Evolutionary conservation across 2,888 invertebrate species (phyloP), one percentile per base, ranked within the genome.

Genomic region (Lycaena phlaeas): DNA sequence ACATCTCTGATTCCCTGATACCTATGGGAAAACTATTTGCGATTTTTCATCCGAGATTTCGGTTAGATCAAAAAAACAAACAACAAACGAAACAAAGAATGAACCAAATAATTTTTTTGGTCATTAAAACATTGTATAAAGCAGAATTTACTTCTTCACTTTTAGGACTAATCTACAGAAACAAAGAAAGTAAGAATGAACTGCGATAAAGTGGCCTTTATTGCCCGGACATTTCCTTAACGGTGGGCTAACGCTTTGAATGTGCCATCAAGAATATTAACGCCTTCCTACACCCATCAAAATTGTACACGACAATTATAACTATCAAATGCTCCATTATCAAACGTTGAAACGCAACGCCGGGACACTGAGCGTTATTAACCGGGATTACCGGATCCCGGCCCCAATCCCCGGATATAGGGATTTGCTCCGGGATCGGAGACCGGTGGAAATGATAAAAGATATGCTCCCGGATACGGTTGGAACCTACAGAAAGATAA

Each of bases 381-480:
- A 78, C 81, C 79, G 74, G 82, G 81, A 79, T 82, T 79, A 82
- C 78, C 68, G 76, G 77, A 74, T 75, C 69, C 67, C 65, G 61
- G 34, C 61, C 63, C 64, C 64, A 57, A 68, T 67, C 66, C 74
- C 73, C 74, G 79, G 81, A 84, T 79, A 72, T 71, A 67, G 74
- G 81, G 81, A 81, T 84, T 84, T 82, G 81, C 78, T 73, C 63
- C 65, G 64, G 74, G 77, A 77, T 77, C 75, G 68, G 65, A 68
- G 66, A 59, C 67, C 73, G 68, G 67, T 63, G 67, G 72, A 70
- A 75, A 79, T 81, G 81, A 82, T 82, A 81, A 79, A 77, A 76
- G 81, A 78, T 78, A 75, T 53, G 53, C 48, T n/a, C n/a, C n/a
- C 45, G 56, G 54, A 54, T 57, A 56, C 57, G 53, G 49, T 49